phyloP scores from a whole-genome alignment of 2,113 vertebrate genomes.

The Cryptomyrus ogoouensis region DNA sequence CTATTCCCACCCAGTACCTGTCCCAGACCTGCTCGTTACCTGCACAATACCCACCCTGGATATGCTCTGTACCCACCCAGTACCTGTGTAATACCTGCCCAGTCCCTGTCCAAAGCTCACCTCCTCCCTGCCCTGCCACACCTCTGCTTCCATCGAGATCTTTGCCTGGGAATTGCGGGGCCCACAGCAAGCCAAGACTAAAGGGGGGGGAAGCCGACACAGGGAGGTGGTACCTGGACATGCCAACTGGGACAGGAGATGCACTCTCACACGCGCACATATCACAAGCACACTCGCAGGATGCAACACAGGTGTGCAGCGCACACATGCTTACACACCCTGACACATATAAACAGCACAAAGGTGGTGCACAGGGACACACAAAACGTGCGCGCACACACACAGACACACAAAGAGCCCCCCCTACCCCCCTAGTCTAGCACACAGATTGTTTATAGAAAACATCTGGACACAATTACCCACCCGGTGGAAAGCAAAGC shows the following conservation, averaged over 20 bases:
- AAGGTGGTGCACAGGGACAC: not conserved
- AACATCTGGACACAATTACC: constrained; percentile 80
- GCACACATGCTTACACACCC: not conserved
- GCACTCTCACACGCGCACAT: not conserved
- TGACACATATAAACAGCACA: not conserved
- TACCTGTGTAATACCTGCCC: not conserved
- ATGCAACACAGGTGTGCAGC: not conserved
- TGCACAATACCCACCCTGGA: not conserved
- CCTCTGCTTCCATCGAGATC: not conserved
- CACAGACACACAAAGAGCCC: not conserved
- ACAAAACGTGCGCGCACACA: not conserved
- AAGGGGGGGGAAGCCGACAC: not conserved
- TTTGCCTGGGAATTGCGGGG: not conserved
- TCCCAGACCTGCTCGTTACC: not conserved
- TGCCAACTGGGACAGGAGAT: not conserved
- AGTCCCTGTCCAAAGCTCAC: not conserved
- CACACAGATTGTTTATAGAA: constrained; percentile 49
- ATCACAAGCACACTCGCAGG: not conserved
- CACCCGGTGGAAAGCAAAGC: constrained; percentile 59
- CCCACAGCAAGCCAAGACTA: not conserved
- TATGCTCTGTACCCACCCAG: not conserved
- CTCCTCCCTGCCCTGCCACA: not conserved
- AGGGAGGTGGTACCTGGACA: not conserved
- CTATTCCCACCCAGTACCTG: not conserved
- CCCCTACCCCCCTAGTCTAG: constrained; percentile 4